phyloP scores from a whole-genome alignment of 2,888 invertebrate species.

The Exocentrus adspersus region DNA sequence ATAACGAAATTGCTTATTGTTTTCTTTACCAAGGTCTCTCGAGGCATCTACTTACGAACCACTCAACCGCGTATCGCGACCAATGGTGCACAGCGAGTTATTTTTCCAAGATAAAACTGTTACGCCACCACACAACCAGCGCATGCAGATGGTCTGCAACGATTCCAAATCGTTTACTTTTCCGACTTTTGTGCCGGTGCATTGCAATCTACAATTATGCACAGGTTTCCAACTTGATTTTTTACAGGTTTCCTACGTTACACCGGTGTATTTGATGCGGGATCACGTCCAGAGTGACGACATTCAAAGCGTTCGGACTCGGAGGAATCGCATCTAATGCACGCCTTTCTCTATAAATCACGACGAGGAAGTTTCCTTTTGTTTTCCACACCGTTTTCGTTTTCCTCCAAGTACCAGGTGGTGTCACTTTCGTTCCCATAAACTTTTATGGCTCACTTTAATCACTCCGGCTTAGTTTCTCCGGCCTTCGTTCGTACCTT shows the following conservation, averaged over 20 bases:
- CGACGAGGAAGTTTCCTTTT: neutral
- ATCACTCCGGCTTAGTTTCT: too few relatives aligned
- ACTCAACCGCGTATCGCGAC: conserved; percentile 4
- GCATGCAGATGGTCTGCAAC: too few relatives aligned
- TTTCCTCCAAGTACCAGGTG: too few relatives aligned
- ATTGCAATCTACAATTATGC: neutral
- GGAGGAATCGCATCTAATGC: neutral
- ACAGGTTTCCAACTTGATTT: neutral
- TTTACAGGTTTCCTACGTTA: neutral
- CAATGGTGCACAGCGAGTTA: neutral
- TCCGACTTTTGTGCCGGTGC: neutral
- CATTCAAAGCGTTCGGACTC: neutral
- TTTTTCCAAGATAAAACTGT: neutral
- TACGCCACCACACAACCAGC: too few relatives aligned
- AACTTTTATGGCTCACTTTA: too few relatives aligned
- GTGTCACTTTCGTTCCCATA: too few relatives aligned
- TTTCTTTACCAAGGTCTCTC: conserved; percentile 27
- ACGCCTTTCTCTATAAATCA: neutral
- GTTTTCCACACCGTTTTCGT: too few relatives aligned
- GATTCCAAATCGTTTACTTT: too few relatives aligned
- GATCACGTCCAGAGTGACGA: neutral
- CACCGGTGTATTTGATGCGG: neutral
- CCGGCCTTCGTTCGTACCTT: too few relatives aligned
- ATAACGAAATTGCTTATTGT: conserved; percentile 22
- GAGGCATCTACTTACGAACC: conserved; percentile 9